Evolutionary conservation across 2,888 invertebrate genomes (phyloP).

Genomic region (Monoplex corrugatus): DNA sequence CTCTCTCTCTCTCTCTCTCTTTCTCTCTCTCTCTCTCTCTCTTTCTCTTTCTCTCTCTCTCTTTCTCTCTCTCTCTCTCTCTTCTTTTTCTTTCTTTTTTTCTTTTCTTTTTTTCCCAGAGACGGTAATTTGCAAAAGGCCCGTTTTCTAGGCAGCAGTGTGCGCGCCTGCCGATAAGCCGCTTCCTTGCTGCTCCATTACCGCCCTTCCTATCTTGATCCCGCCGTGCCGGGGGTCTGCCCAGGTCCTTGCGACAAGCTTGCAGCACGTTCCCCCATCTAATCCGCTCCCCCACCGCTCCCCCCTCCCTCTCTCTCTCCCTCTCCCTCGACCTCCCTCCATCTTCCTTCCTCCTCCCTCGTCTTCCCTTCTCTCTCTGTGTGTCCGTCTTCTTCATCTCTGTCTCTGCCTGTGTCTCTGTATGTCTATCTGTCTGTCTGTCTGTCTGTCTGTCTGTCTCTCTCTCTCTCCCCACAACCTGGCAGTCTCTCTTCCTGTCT

Average conservation of each 20-base stretch:
- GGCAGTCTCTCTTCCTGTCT: too few relatives aligned
- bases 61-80: background rate
- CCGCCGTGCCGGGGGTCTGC: background rate
- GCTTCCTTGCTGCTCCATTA: constrained; percentile 47
- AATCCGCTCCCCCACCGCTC: background rate
- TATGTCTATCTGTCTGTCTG: background rate
- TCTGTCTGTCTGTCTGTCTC: background rate
- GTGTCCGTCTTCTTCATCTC: background rate
- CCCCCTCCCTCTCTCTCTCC: too few relatives aligned
- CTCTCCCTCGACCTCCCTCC: background rate
- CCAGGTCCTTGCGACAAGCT: background rate
- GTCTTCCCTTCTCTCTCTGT: background rate
- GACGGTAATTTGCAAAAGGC: too few relatives aligned
- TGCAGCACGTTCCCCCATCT: background rate
- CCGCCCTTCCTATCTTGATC: constrained; percentile 42
- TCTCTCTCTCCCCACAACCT: background rate
- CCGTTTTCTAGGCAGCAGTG: too few relatives aligned
- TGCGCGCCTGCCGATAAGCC: constrained; percentile 21
- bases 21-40: background rate
- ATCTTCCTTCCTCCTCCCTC: background rate
- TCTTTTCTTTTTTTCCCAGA: background rate
- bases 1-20: too few relatives aligned
- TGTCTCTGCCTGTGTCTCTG: background rate
- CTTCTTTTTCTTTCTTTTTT: background rate
- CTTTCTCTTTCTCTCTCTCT: background rate